Percentiles rank a stretch among this genome's conserved stretches.
These are phyloP conservation scores for mouse (Mus musculus) DNA, from an alignment of 2,113 vertebrate species.

Conservation along the genomic window DNA sequence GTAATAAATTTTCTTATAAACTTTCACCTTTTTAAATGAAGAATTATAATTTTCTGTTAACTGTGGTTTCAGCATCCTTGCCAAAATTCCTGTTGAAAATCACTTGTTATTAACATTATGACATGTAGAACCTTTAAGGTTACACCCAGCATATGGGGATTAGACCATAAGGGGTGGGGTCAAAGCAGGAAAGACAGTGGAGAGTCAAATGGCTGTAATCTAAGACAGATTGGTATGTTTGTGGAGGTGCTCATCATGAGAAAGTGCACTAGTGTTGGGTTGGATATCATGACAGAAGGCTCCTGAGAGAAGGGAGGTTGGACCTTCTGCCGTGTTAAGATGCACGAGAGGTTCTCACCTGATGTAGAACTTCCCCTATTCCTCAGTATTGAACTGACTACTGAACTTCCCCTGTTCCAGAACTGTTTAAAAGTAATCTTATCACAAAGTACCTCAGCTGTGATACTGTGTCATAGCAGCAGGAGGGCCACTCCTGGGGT, in stretches of 20 bases:
- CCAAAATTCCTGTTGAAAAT: not conserved
- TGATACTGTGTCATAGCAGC: not conserved
- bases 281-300: not conserved
- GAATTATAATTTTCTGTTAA: not conserved
- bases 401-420: not conserved
- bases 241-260: not conserved
- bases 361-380: not conserved
- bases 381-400: not conserved
- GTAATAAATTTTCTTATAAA: not conserved
- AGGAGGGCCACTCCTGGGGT: not conserved
- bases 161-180: not conserved
- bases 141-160: not conserved
- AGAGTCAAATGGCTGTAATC: not conserved
- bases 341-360: not conserved
- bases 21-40: not conserved
- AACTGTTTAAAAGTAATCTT: not conserved
- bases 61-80: not conserved
- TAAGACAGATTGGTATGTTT: not conserved
- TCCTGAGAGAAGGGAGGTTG: not conserved
- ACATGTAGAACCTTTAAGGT: not conserved
- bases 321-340: not conserved
- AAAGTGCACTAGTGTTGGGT: too few species aligned
- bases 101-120: not conserved
- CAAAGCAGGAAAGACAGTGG: not conserved
- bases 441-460: not conserved